Evolutionary conservation across 2,888 invertebrate species (phyloP).

Genomic region (Sacculina carcini): DNA sequence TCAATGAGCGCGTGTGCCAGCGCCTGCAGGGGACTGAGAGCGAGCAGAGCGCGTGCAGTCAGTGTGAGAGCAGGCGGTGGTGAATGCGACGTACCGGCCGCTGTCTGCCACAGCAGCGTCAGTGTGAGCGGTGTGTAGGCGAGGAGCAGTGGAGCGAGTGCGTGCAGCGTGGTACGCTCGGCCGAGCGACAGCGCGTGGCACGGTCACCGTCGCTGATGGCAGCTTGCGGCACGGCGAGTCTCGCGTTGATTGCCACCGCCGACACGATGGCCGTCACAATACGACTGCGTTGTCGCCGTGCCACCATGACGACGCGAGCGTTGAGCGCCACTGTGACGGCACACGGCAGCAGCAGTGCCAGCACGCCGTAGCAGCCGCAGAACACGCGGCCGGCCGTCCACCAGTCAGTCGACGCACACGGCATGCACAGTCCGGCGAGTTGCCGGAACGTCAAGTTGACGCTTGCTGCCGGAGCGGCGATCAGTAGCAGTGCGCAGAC

Average conservation of each 20-base stretch:
- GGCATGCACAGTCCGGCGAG: background rate
- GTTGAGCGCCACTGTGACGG: background rate
- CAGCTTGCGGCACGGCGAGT: background rate
- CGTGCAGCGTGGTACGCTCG: background rate
- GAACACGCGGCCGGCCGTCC: background rate
- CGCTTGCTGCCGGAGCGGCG: too few species aligned
- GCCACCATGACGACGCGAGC: background rate
- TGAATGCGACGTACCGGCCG: background rate
- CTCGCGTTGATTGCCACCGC: slow-evolving; percentile 1
- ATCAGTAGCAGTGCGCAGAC: background rate
- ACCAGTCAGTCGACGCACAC: background rate
- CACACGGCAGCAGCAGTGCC: background rate
- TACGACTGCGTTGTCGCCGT: background rate
- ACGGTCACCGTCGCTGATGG: background rate
- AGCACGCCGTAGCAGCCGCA: background rate
- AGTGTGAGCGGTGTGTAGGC: background rate
- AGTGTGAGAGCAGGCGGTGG: background rate
- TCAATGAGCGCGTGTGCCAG: background rate
- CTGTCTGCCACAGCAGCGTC: background rate
- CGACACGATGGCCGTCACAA: background rate
- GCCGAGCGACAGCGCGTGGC: background rate
- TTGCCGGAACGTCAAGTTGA: background rate
- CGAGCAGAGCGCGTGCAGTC: background rate
- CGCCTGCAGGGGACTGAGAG: background rate
- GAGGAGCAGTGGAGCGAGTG: background rate